phyloP scores from a whole-genome alignment of 2,797 vertebrate genomes.

The Epinephelus coioides region DNA sequence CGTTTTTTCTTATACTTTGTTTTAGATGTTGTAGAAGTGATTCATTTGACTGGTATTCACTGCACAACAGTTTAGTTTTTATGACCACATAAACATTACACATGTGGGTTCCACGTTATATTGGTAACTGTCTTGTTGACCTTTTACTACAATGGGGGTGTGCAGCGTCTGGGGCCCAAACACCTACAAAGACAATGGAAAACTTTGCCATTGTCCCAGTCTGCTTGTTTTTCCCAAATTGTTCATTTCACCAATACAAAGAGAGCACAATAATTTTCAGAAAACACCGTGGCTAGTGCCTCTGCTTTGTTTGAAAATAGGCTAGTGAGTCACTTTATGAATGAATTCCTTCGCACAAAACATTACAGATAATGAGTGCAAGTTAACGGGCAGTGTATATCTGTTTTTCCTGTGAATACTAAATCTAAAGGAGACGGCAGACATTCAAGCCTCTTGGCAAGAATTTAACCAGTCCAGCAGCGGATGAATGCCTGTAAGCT shows the following conservation, averaged over 20 bases:
- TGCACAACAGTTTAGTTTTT: not conserved
- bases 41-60: not conserved
- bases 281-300: not conserved
- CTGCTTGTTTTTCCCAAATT: constrained; percentile 1
- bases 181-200: constrained; percentile 23
- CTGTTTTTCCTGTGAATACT: constrained; percentile 20
- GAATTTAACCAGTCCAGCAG: constrained; percentile 28
- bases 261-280: constrained; percentile 33
- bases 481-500: constrained; percentile 49
- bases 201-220: not conserved
- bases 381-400: not conserved
- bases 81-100: not conserved
- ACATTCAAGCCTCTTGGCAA: constrained; percentile 17
- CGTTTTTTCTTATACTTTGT: not conserved
- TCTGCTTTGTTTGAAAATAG: constrained; percentile 42
- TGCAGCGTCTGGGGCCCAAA: constrained; percentile 26
- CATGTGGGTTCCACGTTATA: not conserved
- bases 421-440: not conserved
- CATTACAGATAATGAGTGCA: constrained; percentile 22
- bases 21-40: not conserved
- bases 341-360: constrained; percentile 40
- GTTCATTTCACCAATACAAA: constrained; percentile 8
- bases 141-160: not conserved
- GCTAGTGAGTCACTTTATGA: constrained; percentile 61
- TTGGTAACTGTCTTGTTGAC: constrained; percentile 19